Evolutionary conservation across 1,140 invertebrate species (phyloP), one percentile per base, ranked within the genome.

Genomic region (Teleogryllus occipitalis): DNA sequence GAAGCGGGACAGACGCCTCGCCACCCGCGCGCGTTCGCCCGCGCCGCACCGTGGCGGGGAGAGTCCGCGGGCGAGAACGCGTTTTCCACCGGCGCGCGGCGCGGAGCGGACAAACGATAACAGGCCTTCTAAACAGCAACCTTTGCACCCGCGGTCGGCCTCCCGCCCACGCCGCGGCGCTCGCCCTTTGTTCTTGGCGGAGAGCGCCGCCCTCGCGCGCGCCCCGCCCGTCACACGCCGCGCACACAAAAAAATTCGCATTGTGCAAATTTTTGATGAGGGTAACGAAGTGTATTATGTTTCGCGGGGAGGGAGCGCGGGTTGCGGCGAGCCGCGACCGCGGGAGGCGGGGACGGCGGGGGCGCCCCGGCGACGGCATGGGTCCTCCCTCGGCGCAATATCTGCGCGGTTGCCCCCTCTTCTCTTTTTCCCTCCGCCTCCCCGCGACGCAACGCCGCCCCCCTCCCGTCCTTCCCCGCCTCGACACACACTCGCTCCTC

Each of bases 261-360:
- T 76, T 80, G 79, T 76, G 74, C 79, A 76, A 76, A 80, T 80
- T 80, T 80, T 76, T 80, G 79, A 80, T 80, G 75, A 76, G 78
- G 78, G 79, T 80, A 80, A 80, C 79, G 75, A 80, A 80, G 79
- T 80, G 79, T 75, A 80, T 80, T 76, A 75, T 80, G 79, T 80
- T 80, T 80, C 79, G 47, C 27, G 39, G 79, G 47, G 39, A 18
- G 74, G 47, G 79, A 21, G 18, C 39, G 75, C 46, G 75, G 14
- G 21, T 75, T 75, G 74, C 46, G 74, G 74, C 46, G 74, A 10
- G 74, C 74, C 74, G 21, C 10, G 27, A 39, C 27, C 27, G 27
- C 10, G 54, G 54, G 18, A 65, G 54, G 54, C 10, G 54, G 54
- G 18, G 54, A 65, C 10, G 49, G 49, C n/a, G n/a, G n/a, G n/a